Conservation (phyloP, 2,797 vertebrate species). For the Pipistrellus nathusii region DNA sequence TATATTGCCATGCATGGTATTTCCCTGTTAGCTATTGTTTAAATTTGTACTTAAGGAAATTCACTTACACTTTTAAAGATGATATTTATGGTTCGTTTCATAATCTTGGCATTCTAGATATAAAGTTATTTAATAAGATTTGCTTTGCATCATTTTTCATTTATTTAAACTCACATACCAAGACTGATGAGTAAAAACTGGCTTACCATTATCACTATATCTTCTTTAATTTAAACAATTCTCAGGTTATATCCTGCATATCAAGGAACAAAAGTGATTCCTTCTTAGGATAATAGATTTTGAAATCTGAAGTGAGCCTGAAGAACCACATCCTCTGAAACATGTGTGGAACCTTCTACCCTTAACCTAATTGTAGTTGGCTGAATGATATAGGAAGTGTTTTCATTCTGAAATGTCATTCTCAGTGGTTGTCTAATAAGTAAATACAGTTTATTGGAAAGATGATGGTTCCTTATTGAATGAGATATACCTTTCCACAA, state of each 20-base stretch:
- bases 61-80: constrained; percentile 26
- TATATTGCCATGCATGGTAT: background rate
- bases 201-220: background rate
- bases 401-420: constrained; percentile 28
- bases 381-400: background rate
- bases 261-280: constrained; percentile 24
- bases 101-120: background rate
- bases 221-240: background rate
- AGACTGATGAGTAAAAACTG: background rate
- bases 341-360: background rate
- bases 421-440: background rate
- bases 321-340: constrained; percentile 52
- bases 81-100: background rate
- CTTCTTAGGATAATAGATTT: constrained; percentile 9
- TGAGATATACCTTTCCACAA: constrained; percentile 11
- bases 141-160: background rate
- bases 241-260: background rate
- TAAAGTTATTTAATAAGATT: constrained; percentile 6
- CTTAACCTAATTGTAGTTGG: background rate
- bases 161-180: background rate
- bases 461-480: background rate
- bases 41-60: constrained; percentile 25
- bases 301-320: background rate
- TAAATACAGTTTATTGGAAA: background rate
- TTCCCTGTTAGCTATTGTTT: background rate